Evolutionary conservation across 2,797 vertebrate species (phyloP).

Genomic region (Peromyscus nudipes): DNA sequence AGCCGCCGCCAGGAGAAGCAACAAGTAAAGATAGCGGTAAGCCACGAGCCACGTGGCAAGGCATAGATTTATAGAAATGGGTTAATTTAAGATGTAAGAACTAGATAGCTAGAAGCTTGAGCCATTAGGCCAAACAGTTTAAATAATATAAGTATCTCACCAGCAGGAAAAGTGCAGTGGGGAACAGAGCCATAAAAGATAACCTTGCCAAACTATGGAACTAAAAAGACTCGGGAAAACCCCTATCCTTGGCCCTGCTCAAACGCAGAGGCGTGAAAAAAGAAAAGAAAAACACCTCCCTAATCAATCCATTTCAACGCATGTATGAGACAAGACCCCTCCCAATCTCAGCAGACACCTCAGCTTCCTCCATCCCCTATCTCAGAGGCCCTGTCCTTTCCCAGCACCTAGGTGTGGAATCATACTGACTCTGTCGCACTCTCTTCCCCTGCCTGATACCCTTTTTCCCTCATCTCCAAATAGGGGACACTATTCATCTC

Average conservation of each 20-base stretch:
- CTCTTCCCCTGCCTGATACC: not conserved
- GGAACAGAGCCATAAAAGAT: too few relatives aligned
- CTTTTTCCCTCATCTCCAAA: not conserved
- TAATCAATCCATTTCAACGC: not conserved
- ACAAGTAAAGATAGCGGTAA: too few relatives aligned
- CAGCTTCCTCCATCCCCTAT: not conserved
- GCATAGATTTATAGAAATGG: too few relatives aligned
- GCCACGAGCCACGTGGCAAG: too few relatives aligned
- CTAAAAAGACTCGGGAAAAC: too few relatives aligned
- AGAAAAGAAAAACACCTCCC: not conserved
- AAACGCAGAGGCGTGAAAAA: not conserved
- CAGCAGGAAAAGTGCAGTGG: not conserved
- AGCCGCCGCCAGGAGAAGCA: too few relatives aligned
- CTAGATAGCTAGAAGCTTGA: too few relatives aligned
- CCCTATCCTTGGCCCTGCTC: not conserved
- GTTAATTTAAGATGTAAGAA: too few relatives aligned
- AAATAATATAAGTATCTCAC: too few relatives aligned
- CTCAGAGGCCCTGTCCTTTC: not conserved
- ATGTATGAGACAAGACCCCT: not conserved
- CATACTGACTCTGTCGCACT: not conserved
- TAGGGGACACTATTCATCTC: not conserved
- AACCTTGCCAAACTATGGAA: too few relatives aligned
- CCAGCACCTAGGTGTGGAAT: not conserved
- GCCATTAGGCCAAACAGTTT: too few relatives aligned
- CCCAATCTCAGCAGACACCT: not conserved